These are phyloP conservation scores for Eulemur rubriventer DNA, from an alignment of 2,797 vertebrate species.

Conservation along the genomic window DNA sequence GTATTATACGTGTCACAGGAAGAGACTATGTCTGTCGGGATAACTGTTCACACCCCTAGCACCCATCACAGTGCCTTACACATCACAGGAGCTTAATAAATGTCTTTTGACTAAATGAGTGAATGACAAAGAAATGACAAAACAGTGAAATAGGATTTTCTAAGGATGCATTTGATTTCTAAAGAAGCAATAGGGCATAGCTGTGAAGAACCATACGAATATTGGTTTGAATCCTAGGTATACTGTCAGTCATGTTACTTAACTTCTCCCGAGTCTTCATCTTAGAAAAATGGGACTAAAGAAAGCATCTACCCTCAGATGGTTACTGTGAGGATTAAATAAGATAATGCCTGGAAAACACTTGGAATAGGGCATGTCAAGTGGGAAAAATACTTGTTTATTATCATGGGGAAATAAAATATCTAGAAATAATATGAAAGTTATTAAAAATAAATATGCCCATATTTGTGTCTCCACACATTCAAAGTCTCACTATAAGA, in stretches of 20 bases:
- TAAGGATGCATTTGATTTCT: neutral
- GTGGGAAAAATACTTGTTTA: neutral
- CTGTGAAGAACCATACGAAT: neutral
- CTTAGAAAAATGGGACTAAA: neutral
- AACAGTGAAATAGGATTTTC: neutral
- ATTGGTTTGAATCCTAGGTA: neutral
- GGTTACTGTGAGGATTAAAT: neutral
- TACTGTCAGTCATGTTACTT: neutral
- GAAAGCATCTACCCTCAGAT: neutral
- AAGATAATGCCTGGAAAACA: neutral
- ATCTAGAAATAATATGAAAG: neutral
- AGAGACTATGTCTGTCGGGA: neutral
- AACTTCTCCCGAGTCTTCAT: neutral
- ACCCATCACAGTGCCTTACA: neutral
- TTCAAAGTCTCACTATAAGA: neutral
- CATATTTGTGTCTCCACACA: neutral
- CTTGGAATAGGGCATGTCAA: neutral
- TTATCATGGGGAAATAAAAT: neutral
- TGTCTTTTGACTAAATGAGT: neutral
- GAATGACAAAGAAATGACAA: neutral
- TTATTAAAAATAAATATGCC: neutral
- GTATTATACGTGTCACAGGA: neutral
- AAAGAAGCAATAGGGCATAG: neutral
- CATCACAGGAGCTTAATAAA: neutral
- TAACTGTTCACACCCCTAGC: neutral